Base-by-base conservation (phyloP, 2,888 invertebrate genomes). In the Archips crataeganus region DNA sequence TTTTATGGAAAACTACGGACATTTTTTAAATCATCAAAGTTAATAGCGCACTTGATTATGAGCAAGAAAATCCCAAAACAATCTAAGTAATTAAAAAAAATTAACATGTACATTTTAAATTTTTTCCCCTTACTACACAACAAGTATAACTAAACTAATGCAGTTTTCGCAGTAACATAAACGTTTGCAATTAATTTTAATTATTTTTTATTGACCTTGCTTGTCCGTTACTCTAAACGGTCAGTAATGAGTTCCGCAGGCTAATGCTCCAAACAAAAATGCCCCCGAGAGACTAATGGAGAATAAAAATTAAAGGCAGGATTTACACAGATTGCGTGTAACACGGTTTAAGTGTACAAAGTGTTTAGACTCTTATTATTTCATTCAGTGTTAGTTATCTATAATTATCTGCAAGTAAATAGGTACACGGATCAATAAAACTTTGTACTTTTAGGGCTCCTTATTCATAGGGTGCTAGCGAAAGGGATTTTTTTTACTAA, bases 231-330 rank as follows among this genome's bases (percentile, higher is more conserved):
- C 63, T 63, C 63, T 73, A 73, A 72, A 69, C 68, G 68, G 73
- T 64, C 68, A 69, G 73, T 69, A 73, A 73, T 73, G 73, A 71
- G 70, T 49, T 68, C 57, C 68, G 63, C 68, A 65, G 49, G 64
- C 64, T 74, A 70, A 70, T 70, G 65, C 69, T 65, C 51, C 69
- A 69, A 69, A 74, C 69, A 74, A 70, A 74, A 74, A 74, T 74
- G 74, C 61, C 39, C 74, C 64, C 69, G 23, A 6, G 70, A 65
- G 74, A 45, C 64, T 59, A 70, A 74, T 74, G 54, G 70, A 70
- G 74, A 45, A 70, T 69, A 74, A 69, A 70, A 70, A 74, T 60
- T 74, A 70, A 74, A 70, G 63, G 68, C 73, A 69, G 64, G 60
- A 70, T 74, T 70, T 70, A 74, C 65, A 70, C 74, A 61, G 65